These are phyloP conservation scores for Campylomormyrus numenius DNA, from an alignment of 2,113 vertebrate genomes.

Conservation along the genomic window DNA sequence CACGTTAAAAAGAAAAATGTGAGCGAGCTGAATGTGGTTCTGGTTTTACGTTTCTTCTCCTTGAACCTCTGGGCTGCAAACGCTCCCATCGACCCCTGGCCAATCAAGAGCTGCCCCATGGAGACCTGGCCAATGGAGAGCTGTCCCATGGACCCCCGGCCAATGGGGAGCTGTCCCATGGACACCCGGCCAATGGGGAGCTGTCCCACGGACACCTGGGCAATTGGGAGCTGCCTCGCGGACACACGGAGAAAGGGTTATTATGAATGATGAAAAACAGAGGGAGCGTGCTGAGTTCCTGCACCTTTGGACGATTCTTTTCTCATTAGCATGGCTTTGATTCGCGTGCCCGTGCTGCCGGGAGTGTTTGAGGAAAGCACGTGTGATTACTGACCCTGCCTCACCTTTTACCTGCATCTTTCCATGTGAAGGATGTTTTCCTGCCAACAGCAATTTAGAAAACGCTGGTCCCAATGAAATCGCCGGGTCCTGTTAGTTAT, in stretches of 20 bases:
- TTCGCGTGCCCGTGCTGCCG: not conserved
- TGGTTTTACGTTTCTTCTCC: not conserved
- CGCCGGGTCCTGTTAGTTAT: not conserved
- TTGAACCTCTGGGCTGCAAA: not conserved
- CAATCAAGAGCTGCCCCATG: not conserved
- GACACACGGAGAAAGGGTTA: not conserved
- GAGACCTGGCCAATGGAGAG: not conserved
- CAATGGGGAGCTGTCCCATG: no score
- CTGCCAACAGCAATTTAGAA: not conserved
- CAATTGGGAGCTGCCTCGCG: not conserved
- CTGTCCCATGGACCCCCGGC: no score
- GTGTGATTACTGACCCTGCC: not conserved
- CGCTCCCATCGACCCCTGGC: not conserved
- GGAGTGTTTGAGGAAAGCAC: not conserved
- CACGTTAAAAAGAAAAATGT: not conserved
- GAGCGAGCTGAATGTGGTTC: not conserved
- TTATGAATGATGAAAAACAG: not conserved
- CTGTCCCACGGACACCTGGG: not conserved
- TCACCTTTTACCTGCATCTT: not conserved
- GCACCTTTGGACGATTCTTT: not conserved
- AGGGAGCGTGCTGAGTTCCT: not conserved
- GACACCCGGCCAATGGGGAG: no score
- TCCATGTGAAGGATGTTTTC: not conserved
- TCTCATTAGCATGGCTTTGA: not conserved
- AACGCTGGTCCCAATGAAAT: not conserved